Percentiles rank a stretch among this genome's conserved stretches.
Evolutionary conservation across 2,113 vertebrate genomes (phyloP).

Genomic region (Rynchops niger): DNA sequence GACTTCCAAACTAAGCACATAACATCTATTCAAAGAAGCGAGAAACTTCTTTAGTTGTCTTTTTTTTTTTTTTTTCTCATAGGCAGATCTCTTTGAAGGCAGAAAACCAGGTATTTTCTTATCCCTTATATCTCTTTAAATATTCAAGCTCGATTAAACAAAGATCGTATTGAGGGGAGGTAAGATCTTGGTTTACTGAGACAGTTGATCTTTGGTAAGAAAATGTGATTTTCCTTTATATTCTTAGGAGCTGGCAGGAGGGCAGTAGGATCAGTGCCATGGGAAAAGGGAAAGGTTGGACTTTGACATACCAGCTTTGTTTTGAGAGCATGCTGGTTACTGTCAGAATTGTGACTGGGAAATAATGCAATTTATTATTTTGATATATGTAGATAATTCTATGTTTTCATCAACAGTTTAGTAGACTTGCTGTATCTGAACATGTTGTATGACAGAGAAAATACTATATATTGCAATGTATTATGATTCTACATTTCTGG

Average conservation of each 20-base stretch:
- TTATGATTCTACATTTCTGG: background rate
- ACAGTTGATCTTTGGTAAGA: background rate
- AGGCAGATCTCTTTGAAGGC: background rate
- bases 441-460: background rate
- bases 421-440: background rate
- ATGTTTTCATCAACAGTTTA: background rate
- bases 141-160: background rate
- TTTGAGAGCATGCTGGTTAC: background rate
- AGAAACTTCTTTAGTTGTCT: background rate
- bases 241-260: background rate
- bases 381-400: background rate
- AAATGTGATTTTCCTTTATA: background rate
- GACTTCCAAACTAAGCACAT: background rate
- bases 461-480: background rate
- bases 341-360: background rate
- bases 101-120: background rate
- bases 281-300: background rate
- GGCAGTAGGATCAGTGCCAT: background rate
- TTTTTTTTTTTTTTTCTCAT: background rate
- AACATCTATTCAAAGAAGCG: background rate
- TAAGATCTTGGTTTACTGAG: background rate
- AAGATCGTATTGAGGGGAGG: background rate
- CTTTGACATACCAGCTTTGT: background rate
- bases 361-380: background rate
- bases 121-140: background rate